Percentiles rank a stretch among this genome's conserved stretches.
These are phyloP conservation scores for Periparus ater DNA, from an alignment of 2,797 vertebrate species.

Conservation along the genomic window DNA sequence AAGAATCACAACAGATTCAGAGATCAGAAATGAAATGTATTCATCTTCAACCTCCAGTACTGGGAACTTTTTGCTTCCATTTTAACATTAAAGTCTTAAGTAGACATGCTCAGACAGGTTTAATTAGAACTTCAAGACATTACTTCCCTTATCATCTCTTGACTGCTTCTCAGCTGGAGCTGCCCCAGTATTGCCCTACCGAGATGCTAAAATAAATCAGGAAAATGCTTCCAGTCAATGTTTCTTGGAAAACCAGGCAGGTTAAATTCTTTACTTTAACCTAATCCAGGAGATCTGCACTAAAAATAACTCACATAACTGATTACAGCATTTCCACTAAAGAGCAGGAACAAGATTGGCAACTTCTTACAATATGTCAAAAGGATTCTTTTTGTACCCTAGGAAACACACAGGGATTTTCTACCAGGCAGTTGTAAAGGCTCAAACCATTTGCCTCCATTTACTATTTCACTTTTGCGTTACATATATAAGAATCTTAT, in stretches of 20 bases:
- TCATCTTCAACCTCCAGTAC: not conserved
- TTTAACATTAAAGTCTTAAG: conserved; percentile 7
- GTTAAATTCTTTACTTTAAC: conserved; percentile 6
- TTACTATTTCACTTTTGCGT: not conserved
- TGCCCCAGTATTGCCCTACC: not conserved
- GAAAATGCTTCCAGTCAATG: not conserved
- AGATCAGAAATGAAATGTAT: not conserved
- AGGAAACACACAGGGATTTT: not conserved
- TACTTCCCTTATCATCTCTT: not conserved
- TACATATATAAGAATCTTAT: not conserved
- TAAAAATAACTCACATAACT: not conserved
- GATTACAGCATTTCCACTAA: conserved; percentile 16
- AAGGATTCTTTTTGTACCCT: not conserved
- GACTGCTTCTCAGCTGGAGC: conserved; percentile 20
- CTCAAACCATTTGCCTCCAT: not conserved
- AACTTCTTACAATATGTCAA: not conserved
- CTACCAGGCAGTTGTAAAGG: not conserved
- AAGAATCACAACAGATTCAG: conserved; percentile 26
- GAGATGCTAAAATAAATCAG: not conserved
- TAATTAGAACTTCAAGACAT: not conserved
- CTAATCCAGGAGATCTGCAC: not conserved
- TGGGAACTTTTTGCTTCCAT: not conserved
- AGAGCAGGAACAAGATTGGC: not conserved
- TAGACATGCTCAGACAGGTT: conserved; percentile 24
- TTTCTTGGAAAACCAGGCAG: not conserved